phyloP scores from a whole-genome alignment of 2,888 invertebrate species.

The Trichogramma evanescens region DNA sequence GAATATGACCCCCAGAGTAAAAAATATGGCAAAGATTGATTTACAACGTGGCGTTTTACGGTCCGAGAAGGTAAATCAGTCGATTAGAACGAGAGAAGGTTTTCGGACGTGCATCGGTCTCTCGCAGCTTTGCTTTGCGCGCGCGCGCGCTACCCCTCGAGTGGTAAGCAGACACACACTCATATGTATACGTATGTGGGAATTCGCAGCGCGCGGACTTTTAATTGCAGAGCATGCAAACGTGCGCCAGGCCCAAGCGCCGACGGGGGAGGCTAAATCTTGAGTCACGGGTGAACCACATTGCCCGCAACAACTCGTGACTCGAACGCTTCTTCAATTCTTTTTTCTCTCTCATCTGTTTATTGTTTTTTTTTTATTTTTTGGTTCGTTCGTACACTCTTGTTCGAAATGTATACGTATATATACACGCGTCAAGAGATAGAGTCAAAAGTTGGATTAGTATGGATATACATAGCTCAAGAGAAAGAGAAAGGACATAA shows the following conservation, averaged over 20 bases:
- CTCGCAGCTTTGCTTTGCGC: background rate
- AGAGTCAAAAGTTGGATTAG: background rate
- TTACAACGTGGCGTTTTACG: constrained; percentile 24
- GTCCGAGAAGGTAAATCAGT: constrained; percentile 17
- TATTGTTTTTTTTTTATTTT: constrained; percentile 9
- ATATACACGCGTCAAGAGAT: too few relatives aligned
- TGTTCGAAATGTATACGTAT: background rate
- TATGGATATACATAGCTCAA: constrained; percentile 4
- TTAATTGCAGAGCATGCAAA: constrained; percentile 37
- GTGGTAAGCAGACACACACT: background rate
- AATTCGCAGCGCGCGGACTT: constrained; percentile 24
- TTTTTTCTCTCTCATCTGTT: constrained; percentile 6
- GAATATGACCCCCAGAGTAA: background rate
- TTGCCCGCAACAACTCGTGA: constrained; percentile 10
- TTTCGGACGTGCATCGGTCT: background rate
- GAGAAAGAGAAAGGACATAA: constrained; percentile 16
- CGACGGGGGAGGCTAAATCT: constrained; percentile 42
- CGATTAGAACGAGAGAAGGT: constrained; percentile 19
- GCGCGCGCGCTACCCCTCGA: too few relatives aligned
- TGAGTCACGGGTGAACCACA: constrained; percentile 33
- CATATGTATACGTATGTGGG: background rate
- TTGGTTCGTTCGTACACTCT: constrained; percentile 6
- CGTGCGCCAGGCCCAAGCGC: background rate
- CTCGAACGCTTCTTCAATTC: constrained; percentile 24
- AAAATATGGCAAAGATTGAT: constrained; percentile 23